These are phyloP conservation scores for Fundulus diaphanus DNA, from an alignment of 2,797 vertebrate species.

Conservation along the genomic window DNA sequence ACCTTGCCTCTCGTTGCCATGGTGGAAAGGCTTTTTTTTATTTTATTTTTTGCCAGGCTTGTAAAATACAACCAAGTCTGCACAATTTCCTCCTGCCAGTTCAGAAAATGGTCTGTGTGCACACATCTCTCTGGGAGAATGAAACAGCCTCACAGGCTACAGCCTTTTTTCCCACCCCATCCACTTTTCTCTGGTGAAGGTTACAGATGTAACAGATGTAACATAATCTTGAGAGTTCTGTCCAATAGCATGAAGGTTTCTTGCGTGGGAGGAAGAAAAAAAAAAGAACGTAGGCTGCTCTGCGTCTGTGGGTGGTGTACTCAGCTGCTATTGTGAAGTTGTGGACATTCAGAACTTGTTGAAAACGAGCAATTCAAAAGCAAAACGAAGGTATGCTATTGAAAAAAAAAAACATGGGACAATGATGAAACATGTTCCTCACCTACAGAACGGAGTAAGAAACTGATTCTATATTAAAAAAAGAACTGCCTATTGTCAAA, in stretches of 20 bases:
- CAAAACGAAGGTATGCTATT: not conserved
- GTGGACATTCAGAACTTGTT: conserved; percentile 3
- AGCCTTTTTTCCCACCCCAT: conserved; percentile 58
- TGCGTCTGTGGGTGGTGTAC: conserved; percentile 18
- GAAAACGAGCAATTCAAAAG: conserved; percentile 7
- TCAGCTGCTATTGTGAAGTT: conserved; percentile 25
- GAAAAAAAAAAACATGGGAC: conserved; percentile 1
- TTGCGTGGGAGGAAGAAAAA: conserved; percentile 4
- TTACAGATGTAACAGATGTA: conserved; percentile 43
- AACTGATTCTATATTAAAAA: not conserved
- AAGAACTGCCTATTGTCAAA: conserved; percentile 2
- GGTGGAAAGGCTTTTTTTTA: conserved; percentile 15
- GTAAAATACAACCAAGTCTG: conserved; percentile 51
- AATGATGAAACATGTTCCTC: not conserved
- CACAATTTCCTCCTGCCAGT: conserved; percentile 52
- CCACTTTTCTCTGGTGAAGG: conserved; percentile 61
- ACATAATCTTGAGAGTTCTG: conserved; percentile 38
- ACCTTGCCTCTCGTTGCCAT: conserved; percentile 51
- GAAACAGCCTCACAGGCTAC: conserved; percentile 53
- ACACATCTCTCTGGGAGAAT: conserved; percentile 47
- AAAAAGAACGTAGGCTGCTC: conserved; percentile 4
- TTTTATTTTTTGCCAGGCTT: conserved; percentile 30
- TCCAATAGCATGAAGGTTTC: conserved; percentile 22
- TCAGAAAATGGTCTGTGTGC: conserved; percentile 60
- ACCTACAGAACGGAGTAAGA: not conserved